Evolutionary conservation across 2,888 invertebrate species (phyloP), one percentile per base, ranked within the genome.

Genomic region (Chirona hameri): DNA sequence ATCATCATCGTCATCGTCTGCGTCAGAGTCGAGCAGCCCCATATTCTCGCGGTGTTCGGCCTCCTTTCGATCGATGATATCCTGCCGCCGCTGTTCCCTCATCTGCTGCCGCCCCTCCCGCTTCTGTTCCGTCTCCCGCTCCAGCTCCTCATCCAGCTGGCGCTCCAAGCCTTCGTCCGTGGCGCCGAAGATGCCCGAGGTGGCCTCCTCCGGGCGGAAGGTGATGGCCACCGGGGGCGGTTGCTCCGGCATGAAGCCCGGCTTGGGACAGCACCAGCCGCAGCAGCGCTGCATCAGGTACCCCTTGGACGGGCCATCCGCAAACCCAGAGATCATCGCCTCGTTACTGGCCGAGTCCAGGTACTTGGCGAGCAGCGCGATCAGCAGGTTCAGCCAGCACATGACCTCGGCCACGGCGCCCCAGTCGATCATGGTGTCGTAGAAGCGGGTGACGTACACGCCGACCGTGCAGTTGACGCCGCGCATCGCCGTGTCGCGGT

Each of bases 201-300:
- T 39, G 21, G 76, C 46, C 46, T 76, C 76, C 76, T 76, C 76
- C 24, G 76, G 3, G 0, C 76, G 76, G 46, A 39, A 76, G 39
- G 76, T 76, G 76, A 76, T 4, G 9, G 76, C 76, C 24, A 12
- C 76, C 7, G 76, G 55, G 89, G 86, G 89, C 89, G 15, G 72
- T 7, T 7, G n/a, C 65, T 48, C 57, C 15, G 81, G 81, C 55
- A 81, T 48, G 60, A 65, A 72, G 81, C 81, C 81, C 1, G 80
- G 80, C 29, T 80, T 80, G 52, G 80, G 80, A 7, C 80, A 80
- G 52, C 52, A 80, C 80, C 80, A 80, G 52, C 80, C 80, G 55
- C 80, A 80, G 55, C 80, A 80, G 29, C 80, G 80, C 55, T 80
- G 80, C 80, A 80, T 80, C 18, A 80, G 48, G 29, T 80, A 80